Evolutionary conservation across 37 sponge, comb jelly and placozoan genomes (phyloP), one percentile per base, ranked within the genome.

Genomic region (Tethya wilhelma): DNA sequence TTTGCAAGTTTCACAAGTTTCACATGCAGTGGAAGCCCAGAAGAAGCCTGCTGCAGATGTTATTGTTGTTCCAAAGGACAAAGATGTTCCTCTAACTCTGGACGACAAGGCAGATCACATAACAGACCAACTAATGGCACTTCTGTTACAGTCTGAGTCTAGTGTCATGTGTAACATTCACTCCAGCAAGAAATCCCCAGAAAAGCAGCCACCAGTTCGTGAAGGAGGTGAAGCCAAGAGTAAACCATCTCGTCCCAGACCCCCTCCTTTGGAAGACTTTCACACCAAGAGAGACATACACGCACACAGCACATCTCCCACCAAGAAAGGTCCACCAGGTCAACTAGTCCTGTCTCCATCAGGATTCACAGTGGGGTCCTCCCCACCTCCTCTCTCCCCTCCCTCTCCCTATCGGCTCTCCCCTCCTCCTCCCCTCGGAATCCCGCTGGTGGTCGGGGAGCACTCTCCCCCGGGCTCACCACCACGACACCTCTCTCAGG

Each of bases 391-490:
- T 49, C 41, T 43, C 14, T 69, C 78, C 12, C 64, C 85, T 30
- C 73, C 67, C 34, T 78, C 86, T 1, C 71, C 71, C 42, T 44
- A 41, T 41, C 44, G 46, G 4, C 20, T 19, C 49, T 41, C 49
- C 45, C n/a, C 49, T 26, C 46, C 46, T 4, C 14, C 71, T 6
- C 30, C 17, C 31, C 30, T 36, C 2, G 17, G n/a, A 14, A 2
- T 20, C 26, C 70, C 14, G 1, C 28, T 42, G 36, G 7, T 4
- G 43, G 36, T 71, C 36, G 69, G 28, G 1, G 71, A 80, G 37
- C 42, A 43, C 44, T 81, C 89, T 28, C 89, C 89, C 2, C 81
- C 87, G 2, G 73, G 73, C 2, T 81, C 82, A 22, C 82, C 82
- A 3, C 82, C 63, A 23, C 46, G 64, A 38, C 87, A 87, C 45